Conservation (phyloP, 2,888 invertebrate genomes). For the Disparrhopalites patrizii region DNA sequence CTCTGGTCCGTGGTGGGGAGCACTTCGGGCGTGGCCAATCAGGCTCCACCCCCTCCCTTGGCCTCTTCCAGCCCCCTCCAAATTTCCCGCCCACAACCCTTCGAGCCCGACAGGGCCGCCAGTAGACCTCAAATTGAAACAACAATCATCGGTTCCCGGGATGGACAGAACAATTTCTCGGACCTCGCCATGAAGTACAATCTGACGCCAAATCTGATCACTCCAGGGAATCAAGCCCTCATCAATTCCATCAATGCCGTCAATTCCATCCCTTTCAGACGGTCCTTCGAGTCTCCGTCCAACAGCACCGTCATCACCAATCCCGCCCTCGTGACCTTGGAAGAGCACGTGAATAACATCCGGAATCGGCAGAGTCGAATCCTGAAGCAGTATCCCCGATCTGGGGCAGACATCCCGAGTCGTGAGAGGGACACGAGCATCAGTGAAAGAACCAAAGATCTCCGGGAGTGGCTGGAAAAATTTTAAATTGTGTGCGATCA, state of each 20-base stretch:
- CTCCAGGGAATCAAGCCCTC: constrained; percentile 7
- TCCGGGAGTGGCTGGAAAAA: constrained; percentile 46
- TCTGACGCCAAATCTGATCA: constrained; percentile 20
- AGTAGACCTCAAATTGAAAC: constrained; percentile 14
- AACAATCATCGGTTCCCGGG: constrained; percentile 19
- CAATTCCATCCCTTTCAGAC: constrained; percentile 7
- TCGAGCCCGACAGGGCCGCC: neutral
- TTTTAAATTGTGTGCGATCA: constrained; percentile 22
- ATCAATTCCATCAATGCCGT: constrained; percentile 11
- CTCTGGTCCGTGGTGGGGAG: constrained; percentile 42
- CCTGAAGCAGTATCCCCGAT: constrained; percentile 2
- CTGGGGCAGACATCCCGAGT: constrained; percentile 1
- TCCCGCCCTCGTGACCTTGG: constrained; percentile 14
- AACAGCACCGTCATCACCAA: neutral
- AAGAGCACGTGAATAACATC: constrained; percentile 25
- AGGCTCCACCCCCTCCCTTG: neutral
- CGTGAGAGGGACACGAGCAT: constrained; percentile 22
- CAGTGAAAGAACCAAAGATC: constrained; percentile 44
- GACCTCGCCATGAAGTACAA: constrained; percentile 23
- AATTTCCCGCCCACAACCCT: neutral
- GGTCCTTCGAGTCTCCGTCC: constrained; percentile 10
- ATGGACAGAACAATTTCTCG: constrained; percentile 32
- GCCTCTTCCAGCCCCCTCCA: neutral
- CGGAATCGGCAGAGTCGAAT: constrained; percentile 16
- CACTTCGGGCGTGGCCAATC: neutral